Evolutionary conservation across 2,113 vertebrate species (phyloP).

Genomic region (Anhinga rufa): DNA sequence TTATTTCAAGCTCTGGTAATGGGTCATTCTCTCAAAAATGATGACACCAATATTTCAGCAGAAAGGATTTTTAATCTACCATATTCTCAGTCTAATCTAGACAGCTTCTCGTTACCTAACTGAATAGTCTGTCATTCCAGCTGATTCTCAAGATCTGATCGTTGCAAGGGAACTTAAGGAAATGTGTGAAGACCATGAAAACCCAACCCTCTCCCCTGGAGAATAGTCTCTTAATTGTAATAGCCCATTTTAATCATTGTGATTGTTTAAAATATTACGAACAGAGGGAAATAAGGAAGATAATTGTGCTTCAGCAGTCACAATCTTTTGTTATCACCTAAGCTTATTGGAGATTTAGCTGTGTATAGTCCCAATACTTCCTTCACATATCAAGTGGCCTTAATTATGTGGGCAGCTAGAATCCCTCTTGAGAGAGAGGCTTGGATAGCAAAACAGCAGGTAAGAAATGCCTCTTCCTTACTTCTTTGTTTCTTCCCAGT

Average conservation of each 20-base stretch:
- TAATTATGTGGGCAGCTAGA: slow-evolving; percentile 71
- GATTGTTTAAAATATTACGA: slow-evolving; percentile 73
- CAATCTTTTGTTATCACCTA: slow-evolving; percentile 66
- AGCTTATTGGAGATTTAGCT: slow-evolving; percentile 51
- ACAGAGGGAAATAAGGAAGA: slow-evolving; percentile 57
- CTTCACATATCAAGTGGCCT: slow-evolving; percentile 68
- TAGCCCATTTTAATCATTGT: slow-evolving; percentile 72
- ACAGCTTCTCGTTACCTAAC: neutral
- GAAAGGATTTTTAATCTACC: slow-evolving; percentile 24
- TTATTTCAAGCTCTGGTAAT: neutral
- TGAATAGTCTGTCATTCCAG: slow-evolving; percentile 20
- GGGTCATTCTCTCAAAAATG: slow-evolving; percentile 12
- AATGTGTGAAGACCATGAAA: slow-evolving; percentile 47
- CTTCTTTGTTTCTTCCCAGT: slow-evolving; percentile 70
- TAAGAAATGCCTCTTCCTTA: slow-evolving; percentile 50
- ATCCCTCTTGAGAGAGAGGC: slow-evolving; percentile 53
- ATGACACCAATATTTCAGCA: neutral
- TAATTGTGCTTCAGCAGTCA: slow-evolving; percentile 67
- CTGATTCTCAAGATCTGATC: slow-evolving; percentile 36
- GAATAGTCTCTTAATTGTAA: slow-evolving; percentile 76
- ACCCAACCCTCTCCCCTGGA: slow-evolving; percentile 14
- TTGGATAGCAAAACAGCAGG: slow-evolving; percentile 56
- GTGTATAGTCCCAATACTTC: slow-evolving; percentile 9
- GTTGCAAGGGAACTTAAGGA: slow-evolving; percentile 41
- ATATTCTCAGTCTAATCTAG: slow-evolving; percentile 32